Evolutionary conservation across 2,888 invertebrate species (phyloP).

Genomic region (Eilema griseolum): DNA sequence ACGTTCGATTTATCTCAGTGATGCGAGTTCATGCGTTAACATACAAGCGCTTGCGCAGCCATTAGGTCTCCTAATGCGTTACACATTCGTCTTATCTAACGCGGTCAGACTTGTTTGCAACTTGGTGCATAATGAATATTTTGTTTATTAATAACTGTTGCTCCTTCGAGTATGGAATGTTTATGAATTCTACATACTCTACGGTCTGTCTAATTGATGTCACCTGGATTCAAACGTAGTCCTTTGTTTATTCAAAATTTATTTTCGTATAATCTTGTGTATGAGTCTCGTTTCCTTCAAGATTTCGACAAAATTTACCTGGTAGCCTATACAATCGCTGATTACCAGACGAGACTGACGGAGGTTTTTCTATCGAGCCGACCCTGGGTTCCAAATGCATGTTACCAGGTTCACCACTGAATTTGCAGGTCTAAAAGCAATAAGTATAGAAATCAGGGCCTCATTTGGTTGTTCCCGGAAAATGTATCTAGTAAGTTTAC

Average conservation of each 20-base stretch:
- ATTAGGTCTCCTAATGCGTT: constrained; percentile 18
- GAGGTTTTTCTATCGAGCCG: too few species aligned
- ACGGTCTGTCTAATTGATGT: background rate
- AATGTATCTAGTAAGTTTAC: background rate
- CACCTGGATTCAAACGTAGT: background rate
- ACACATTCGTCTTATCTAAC: constrained; percentile 33
- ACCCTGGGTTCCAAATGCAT: too few species aligned
- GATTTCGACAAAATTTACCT: background rate
- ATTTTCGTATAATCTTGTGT: too few species aligned
- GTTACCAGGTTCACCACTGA: too few species aligned
- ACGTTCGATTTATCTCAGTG: constrained; percentile 24
- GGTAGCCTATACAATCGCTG: too few species aligned
- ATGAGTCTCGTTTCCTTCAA: too few species aligned
- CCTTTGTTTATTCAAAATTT: background rate
- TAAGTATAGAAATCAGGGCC: too few species aligned
- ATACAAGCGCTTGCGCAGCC: constrained; percentile 6
- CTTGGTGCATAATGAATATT: constrained; percentile 12
- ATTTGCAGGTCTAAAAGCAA: too few species aligned
- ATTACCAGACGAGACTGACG: too few species aligned
- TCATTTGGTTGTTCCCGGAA: background rate
- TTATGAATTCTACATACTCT: background rate
- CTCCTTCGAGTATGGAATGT: background rate
- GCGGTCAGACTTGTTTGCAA: constrained; percentile 13
- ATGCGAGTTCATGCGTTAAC: constrained; percentile 14
- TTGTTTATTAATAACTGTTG: constrained; percentile 9